Evolutionary conservation across 2,113 vertebrate species (phyloP).

Genomic region (Hiodon alosoides): DNA sequence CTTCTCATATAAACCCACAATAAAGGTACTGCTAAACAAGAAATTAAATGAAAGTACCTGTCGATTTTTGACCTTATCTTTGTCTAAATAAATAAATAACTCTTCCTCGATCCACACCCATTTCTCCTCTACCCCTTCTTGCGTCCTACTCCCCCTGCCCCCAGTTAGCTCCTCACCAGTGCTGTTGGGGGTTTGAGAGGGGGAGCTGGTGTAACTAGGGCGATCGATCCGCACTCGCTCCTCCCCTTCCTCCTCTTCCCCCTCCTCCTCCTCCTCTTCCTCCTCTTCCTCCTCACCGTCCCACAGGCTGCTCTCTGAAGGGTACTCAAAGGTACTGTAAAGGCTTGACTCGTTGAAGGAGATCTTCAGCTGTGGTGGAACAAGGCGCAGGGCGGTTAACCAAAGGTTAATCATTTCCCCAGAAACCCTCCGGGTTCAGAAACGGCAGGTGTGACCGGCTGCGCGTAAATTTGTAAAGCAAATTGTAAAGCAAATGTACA

Average conservation of each 20-base stretch:
- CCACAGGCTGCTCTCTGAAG: conserved; percentile 76
- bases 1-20: not conserved
- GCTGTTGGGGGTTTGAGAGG: conserved; percentile 50
- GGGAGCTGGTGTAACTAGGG: conserved; percentile 58
- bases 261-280: conserved; percentile 50
- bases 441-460: not conserved
- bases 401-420: not conserved
- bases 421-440: not conserved
- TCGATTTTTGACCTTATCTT: too few species aligned
- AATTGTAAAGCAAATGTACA: too few species aligned
- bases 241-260: conserved; percentile 45
- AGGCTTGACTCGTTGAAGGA: conserved; percentile 89
- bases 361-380: conserved; percentile 79
- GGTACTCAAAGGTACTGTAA: conserved; percentile 90
- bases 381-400: not conserved
- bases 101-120: not conserved
- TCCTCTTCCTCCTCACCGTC: conserved; percentile 70
- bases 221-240: conserved; percentile 65
- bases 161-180: conserved; percentile 65
- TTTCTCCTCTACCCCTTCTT: not conserved
- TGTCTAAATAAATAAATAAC: too few species aligned
- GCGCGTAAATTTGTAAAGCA: not conserved
- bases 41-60: too few species aligned
- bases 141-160: not conserved
- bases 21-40: too few species aligned